Percentiles rank a stretch among this genome's conserved stretches.
These are phyloP conservation scores for Sphaeridia pumilis DNA, from an alignment of 2,888 invertebrate species.

Conservation along the genomic window DNA sequence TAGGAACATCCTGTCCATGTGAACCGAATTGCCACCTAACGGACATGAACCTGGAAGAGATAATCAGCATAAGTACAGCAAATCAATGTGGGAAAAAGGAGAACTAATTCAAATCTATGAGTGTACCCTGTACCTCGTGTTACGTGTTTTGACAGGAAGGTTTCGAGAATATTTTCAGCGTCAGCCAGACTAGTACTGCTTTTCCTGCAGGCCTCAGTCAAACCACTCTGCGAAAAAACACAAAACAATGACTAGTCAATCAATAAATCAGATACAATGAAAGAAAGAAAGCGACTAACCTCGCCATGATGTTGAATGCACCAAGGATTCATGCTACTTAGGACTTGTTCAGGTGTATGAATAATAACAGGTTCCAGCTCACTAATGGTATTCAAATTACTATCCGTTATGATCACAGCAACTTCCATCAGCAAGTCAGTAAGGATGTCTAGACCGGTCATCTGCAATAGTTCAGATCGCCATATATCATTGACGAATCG, in stretches of 20 bases:
- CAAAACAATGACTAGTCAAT: not conserved
- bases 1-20: conserved; percentile 74
- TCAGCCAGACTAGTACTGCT: conserved; percentile 53
- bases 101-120: not conserved
- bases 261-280: no score
- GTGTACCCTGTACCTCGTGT: not conserved
- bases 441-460: conserved; percentile 76
- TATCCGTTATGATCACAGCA: conserved; percentile 77
- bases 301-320: conserved; percentile 63
- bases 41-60: conserved; percentile 51
- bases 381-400: conserved; percentile 59
- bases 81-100: not conserved
- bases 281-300: no score
- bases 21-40: conserved; percentile 76
- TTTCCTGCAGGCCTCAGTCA: conserved; percentile 57
- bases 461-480: no score
- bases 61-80: not conserved
- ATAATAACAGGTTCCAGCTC: conserved; percentile 65
- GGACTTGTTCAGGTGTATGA: conserved; percentile 57
- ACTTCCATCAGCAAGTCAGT: conserved; percentile 75
- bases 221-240: conserved; percentile 55
- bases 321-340: conserved; percentile 75
- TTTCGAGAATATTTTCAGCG: conserved; percentile 60
- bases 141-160: conserved; percentile 64
- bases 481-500: no score